phyloP scores from a whole-genome alignment of 2,113 vertebrate genomes.

The Mesocricetus auratus region DNA sequence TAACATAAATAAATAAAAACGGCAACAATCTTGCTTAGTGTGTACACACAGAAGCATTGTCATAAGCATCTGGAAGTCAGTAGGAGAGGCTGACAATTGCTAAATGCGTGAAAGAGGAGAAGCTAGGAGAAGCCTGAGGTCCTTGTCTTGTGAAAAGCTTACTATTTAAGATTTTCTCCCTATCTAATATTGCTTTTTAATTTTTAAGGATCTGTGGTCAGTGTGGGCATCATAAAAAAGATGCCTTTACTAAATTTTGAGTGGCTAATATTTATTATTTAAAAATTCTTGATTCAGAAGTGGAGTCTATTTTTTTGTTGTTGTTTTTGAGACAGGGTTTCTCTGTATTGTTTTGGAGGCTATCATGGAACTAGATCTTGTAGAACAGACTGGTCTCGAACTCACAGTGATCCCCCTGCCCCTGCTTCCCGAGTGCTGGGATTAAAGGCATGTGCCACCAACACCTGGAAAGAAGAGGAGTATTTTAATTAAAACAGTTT shows the following conservation, averaged over 20 bases:
- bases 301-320: no score
- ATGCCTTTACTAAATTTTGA: neutral
- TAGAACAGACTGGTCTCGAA: no score
- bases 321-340: no score
- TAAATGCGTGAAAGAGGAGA: constrained; percentile 50
- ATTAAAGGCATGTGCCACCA: no score
- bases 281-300: constrained; percentile 23
- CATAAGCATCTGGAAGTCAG: constrained; percentile 70
- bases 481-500: constrained; percentile 17
- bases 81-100: constrained; percentile 58
- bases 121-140: neutral
- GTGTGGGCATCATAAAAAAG: neutral
- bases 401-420: no score
- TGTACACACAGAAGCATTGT: constrained; percentile 77
- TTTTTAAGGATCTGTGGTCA: neutral
- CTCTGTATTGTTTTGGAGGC: no score
- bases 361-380: no score
- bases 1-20: constrained; percentile 81
- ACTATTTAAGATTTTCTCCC: neutral
- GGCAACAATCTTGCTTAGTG: constrained; percentile 75
- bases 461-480: no score
- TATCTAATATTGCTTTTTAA: neutral
- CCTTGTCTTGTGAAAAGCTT: neutral
- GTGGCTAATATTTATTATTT: neutral
- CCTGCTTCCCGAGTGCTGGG: no score